Conservation (phyloP, 2,888 invertebrate genomes). For the Erebia ligea region DNA sequence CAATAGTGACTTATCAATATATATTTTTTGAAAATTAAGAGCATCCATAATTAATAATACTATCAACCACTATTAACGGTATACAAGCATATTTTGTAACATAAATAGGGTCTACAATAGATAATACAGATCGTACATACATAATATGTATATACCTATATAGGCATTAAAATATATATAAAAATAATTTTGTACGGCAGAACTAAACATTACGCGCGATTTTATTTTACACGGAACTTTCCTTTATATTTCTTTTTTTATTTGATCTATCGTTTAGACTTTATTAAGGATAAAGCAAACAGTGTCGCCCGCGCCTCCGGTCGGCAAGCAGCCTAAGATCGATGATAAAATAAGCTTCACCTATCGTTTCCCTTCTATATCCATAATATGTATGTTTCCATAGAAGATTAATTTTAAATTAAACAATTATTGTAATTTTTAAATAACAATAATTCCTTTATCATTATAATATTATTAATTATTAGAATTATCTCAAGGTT, state of each 20-base stretch:
- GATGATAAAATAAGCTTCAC: slow-evolving; percentile 74
- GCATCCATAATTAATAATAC: no score
- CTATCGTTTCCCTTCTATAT: slow-evolving; percentile 72
- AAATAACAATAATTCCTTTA: slow-evolving; percentile 70
- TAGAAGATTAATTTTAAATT: slow-evolving; percentile 73
- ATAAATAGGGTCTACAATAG: neutral
- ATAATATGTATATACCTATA: neutral
- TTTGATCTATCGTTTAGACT: slow-evolving; percentile 3
- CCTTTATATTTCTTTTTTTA: neutral
- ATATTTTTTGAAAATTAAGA: no score
- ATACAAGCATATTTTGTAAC: neutral
- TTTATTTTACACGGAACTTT: neutral
- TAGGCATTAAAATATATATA: neutral
- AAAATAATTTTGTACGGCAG: neutral
- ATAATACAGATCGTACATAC: neutral
- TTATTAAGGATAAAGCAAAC: neutral
- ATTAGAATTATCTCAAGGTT: slow-evolving; percentile 73
- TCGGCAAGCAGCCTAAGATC: slow-evolving; percentile 48
- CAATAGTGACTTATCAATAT: no score
- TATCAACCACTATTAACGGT: neutral
- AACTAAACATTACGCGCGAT: neutral
- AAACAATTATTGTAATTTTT: slow-evolving; percentile 76
- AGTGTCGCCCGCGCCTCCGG: slow-evolving; percentile 44
- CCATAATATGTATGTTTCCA: slow-evolving; percentile 60
- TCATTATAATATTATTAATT: slow-evolving; percentile 44